Base-by-base conservation (phyloP, 1,140 invertebrate species). In the Lepidotrigona ventralis region DNA sequence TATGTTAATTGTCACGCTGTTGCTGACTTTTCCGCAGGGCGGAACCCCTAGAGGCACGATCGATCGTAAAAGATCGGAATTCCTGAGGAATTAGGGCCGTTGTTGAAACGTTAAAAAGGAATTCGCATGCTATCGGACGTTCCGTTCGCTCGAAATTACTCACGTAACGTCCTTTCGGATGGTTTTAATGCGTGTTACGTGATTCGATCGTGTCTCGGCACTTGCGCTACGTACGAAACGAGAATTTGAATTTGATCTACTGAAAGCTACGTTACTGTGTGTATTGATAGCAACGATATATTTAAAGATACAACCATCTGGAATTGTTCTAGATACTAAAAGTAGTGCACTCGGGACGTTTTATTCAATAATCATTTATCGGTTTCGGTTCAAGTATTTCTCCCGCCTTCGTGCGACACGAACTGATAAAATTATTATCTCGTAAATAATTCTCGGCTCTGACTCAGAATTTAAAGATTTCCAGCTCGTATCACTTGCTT, bases 151-250 rank as follows among this genome's bases (percentile, higher is more conserved):
- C 85, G 70, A 86, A 76, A 87, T 87, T 86, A 66, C 76, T 86
- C 76, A 86, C 85, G 86, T 77, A 86, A 75, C 75, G 86, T 87
- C 85, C 85, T 87, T 87, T 86, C 76, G 58, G 63, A 84, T 83
- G 73, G 78, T 87, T 9, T 46, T 87, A 87, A 87, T 77, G 64
- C 83, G 58, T 3, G 82, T 85, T 85, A 71, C 85, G 78, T 77
- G 73, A 87, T 76, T 66, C 71, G 39, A 72, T n/a, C 72, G 54
- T 69, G 63, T 12, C 17, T 56, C 64, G 19, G 33, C 63, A 80
- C 53, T 60, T 23, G n/a, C 8, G 75, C 26, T 39, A 79, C 54
- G 46, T 33, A 33, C 78, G 51, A 79, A 71, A 2, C 21, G 8
- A 19, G 11, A 19, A n/a, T 70, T n/a, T 26, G 29, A 39, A 17